These are phyloP conservation scores for Macropis europaea DNA, from an alignment of 2,888 invertebrate species.

Conservation along the genomic window DNA sequence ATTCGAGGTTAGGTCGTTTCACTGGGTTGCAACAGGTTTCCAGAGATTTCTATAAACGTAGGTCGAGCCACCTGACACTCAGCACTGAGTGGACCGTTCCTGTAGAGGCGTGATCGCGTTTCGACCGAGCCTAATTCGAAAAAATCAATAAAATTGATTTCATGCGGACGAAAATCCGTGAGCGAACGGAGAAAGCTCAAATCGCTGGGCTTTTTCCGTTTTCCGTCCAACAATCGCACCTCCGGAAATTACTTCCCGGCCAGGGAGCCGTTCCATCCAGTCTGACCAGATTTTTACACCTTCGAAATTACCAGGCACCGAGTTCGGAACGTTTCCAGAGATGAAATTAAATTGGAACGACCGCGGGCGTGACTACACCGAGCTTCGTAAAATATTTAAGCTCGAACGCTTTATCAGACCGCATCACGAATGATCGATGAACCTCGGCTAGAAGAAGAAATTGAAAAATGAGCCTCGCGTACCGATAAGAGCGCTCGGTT, in stretches of 20 bases:
- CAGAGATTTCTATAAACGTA: slow-evolving; percentile 11
- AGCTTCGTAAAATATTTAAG: slow-evolving; percentile 27
- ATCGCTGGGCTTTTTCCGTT: background rate
- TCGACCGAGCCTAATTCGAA: background rate
- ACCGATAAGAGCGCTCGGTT: background rate
- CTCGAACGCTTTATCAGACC: background rate
- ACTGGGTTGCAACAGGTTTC: slow-evolving; percentile 50
- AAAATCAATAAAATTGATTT: background rate
- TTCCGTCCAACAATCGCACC: background rate
- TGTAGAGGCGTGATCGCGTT: slow-evolving; percentile 25
- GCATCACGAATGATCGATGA: slow-evolving; percentile 16
- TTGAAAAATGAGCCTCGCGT: background rate
- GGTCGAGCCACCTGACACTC: slow-evolving; percentile 9
- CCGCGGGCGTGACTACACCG: background rate
- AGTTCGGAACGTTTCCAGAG: too few species aligned
- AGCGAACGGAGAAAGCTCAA: too few species aligned
- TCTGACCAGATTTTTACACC: background rate
- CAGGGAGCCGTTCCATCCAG: background rate
- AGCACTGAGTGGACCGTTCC: slow-evolving; percentile 20
- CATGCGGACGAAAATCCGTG: background rate
- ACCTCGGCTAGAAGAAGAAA: background rate
- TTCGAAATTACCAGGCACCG: background rate
- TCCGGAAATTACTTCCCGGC: slow-evolving; percentile 35
- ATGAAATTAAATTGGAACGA: background rate
- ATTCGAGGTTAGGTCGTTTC: slow-evolving; percentile 23